phyloP scores from a whole-genome alignment of 2,888 invertebrate genomes.

The Papilio elwesi region DNA sequence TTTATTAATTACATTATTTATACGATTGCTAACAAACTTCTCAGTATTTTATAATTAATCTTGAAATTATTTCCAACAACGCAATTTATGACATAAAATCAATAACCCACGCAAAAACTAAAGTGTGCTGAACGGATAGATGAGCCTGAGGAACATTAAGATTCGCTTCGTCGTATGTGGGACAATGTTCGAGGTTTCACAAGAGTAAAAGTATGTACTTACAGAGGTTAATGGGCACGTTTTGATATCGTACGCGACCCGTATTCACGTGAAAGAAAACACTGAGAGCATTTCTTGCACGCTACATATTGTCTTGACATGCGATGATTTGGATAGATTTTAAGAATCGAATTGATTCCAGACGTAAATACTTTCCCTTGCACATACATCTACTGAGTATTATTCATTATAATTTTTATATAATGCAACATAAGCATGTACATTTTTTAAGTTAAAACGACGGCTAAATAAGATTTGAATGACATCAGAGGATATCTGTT shows the following conservation, averaged over 20 bases:
- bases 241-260: constrained; percentile 25
- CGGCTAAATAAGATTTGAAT: too few relatives aligned
- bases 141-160: constrained; percentile 51
- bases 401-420: background rate
- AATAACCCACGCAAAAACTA: constrained; percentile 43
- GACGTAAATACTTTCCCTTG: background rate
- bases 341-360: background rate
- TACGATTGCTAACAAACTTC: too few relatives aligned
- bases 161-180: constrained; percentile 55
- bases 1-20: too few relatives aligned
- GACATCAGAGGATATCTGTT: too few relatives aligned
- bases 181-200: constrained; percentile 43
- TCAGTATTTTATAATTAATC: too few relatives aligned
- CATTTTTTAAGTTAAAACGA: too few relatives aligned
- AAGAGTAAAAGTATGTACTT: constrained; percentile 45
- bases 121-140: constrained; percentile 47
- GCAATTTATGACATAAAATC: constrained; percentile 8
- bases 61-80: background rate
- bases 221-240: constrained; percentile 31
- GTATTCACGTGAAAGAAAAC: constrained; percentile 4
- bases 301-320: constrained; percentile 22
- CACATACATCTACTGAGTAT: background rate
- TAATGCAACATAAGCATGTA: too few relatives aligned
- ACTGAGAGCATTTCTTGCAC: constrained; percentile 19
- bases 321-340: constrained; percentile 15